Evolutionary conservation across 2,113 vertebrate species (phyloP), one percentile per base, ranked within the genome.

Genomic region (Oncorhynchus clarkii): DNA sequence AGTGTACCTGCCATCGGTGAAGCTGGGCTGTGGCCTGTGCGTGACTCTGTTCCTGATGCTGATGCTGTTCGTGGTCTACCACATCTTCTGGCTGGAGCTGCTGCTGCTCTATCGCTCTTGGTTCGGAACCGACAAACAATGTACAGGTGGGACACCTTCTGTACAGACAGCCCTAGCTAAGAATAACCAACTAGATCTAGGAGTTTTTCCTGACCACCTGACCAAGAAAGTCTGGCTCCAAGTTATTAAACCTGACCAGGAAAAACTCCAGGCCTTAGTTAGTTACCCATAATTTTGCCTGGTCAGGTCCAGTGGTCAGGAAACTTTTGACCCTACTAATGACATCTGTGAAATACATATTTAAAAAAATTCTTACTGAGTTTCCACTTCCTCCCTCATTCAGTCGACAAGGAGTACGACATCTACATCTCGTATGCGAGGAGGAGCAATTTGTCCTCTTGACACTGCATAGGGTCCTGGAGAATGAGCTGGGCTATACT

Each of bases 331-430:
- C 20, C 24, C 26, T 5, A 12, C 3, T 29, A 24, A 57, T 73
- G 24, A n/a, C 27, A 2, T 9, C 34, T 27, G 16, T 3, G 39
- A 39, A 9, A 39, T 39, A 0, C 29, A n/a, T 59, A 14, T 7
- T 22, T 6, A 64, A 3, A 2, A 1, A 1, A 27, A 27, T n/a
- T 27, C 49, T 27, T 8, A 27, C 26, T 20, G 14, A 60, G 59
- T 7, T 2, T 57, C 20, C 5, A 4, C 29, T 39, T 69, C 51
- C 67, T 59, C n/a, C 6, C 59, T 34, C 65, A 8, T 34, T 75
- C 81, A 99, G 97, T 97, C 0, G 93, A 96, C 73, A 99, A 99
- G 87, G 95, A 99, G 81, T 99, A 95, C 0, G 97, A 99, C 7
- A 93, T 99, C 51, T 99, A 99, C 59, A 95, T 99, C 83, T 99